Percentiles rank a stretch among this genome's conserved stretches.
phyloP scores from a whole-genome alignment of 1,140 invertebrate species.

The Aporrectodea caliginosa region DNA sequence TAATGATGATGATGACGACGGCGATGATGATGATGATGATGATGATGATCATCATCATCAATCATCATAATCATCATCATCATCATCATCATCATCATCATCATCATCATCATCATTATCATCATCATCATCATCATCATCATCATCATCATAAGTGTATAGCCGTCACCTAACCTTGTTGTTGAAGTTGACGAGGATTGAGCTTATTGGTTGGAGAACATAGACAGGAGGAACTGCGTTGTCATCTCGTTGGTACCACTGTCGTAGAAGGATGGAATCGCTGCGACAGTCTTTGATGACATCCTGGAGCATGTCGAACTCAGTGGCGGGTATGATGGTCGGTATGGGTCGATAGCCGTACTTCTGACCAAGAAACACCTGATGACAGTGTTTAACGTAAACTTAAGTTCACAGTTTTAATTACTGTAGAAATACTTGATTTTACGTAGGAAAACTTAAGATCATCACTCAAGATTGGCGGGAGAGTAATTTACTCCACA shows the following conservation, averaged over 20 bases:
- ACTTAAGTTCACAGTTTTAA: too few relatives aligned
- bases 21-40: not conserved
- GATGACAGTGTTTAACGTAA: too few relatives aligned
- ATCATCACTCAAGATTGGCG: too few relatives aligned
- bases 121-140: too few relatives aligned
- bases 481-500: too few relatives aligned
- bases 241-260: slow-evolving; percentile 92
- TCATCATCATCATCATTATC: too few relatives aligned
- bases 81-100: too few relatives aligned
- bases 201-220: slow-evolving; percentile 92
- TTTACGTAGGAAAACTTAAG: too few relatives aligned
- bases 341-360: slow-evolving; percentile 93
- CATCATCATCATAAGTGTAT: not conserved
- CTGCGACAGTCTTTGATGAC: slow-evolving; percentile 67
- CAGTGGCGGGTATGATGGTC: slow-evolving; percentile 75
- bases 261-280: not conserved
- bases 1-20: not conserved
- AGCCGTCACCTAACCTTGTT: slow-evolving; percentile 72
- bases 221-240: slow-evolving; percentile 88
- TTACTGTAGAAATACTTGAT: too few relatives aligned
- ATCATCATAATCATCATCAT: too few relatives aligned
- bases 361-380: slow-evolving; percentile 53
- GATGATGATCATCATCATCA: too few relatives aligned
- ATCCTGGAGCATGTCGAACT: slow-evolving; percentile 80
- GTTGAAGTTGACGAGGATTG: slow-evolving; percentile 94